These are phyloP conservation scores for Dioctria rufipes DNA, from an alignment of 2,888 invertebrate species.

Conservation along the genomic window DNA sequence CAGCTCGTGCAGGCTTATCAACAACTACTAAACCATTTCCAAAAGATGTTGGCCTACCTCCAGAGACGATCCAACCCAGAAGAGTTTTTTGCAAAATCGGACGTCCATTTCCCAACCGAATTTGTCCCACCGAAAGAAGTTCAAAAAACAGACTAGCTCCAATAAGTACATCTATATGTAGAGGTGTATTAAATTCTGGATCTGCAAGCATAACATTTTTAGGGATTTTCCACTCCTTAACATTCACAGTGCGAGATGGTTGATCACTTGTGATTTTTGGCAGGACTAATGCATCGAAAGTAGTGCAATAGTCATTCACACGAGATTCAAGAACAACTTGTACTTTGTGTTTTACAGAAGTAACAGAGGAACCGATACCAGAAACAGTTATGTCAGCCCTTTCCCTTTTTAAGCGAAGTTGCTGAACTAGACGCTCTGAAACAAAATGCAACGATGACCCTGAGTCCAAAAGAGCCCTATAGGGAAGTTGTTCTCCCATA, in stretches of 20 bases:
- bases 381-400: no score
- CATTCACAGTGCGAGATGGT: background rate
- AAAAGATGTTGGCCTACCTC: background rate
- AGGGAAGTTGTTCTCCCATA: background rate
- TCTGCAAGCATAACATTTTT: background rate
- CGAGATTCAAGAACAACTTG: background rate
- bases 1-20: background rate
- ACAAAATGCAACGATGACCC: background rate
- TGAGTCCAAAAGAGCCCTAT: background rate
- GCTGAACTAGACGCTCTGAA: background rate
- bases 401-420: no score
- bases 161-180: background rate
- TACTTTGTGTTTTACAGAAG: background rate
- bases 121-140: background rate
- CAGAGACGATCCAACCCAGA: background rate
- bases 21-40: background rate
- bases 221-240: constrained; percentile 1
- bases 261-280: background rate
- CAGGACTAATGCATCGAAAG: background rate
- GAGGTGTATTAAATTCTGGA: background rate
- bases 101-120: background rate
- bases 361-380: no score
- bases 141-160: background rate
- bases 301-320: background rate
- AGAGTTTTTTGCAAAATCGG: background rate